phyloP scores from a whole-genome alignment of 2,113 vertebrate genomes.

The Salvelinus fontinalis region DNA sequence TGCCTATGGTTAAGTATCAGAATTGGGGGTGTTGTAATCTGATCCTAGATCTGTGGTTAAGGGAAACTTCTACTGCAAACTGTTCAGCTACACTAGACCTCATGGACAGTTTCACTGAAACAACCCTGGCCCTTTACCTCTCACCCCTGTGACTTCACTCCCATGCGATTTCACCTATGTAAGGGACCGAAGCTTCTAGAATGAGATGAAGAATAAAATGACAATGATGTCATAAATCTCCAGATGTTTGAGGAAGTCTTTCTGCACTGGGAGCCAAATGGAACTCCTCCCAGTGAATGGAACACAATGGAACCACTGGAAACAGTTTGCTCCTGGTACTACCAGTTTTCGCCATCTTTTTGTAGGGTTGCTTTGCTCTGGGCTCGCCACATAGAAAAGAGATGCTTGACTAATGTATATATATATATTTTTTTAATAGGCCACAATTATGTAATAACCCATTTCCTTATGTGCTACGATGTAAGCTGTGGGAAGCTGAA shows the following conservation, averaged over 20 bases:
- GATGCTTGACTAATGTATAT: constrained; percentile 8
- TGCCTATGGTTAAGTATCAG: background rate
- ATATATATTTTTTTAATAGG: no score
- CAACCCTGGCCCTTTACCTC: constrained; percentile 17
- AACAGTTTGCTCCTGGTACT: constrained; percentile 52
- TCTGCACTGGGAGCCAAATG: constrained; percentile 6
- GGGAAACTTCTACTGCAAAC: constrained; percentile 20
- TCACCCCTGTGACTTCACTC: constrained; percentile 14
- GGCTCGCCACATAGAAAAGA: background rate
- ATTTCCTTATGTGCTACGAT: constrained; percentile 19
- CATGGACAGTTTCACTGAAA: constrained; percentile 36
- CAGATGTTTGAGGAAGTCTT: background rate
- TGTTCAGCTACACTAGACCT: constrained; percentile 20
- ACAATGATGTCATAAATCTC: constrained; percentile 16
- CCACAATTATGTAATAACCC: constrained; percentile 20
- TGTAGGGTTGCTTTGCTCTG: constrained; percentile 4
- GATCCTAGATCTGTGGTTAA: constrained; percentile 9
- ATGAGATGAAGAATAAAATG: constrained; percentile 18
- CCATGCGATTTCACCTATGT: background rate
- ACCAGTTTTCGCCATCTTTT: constrained; percentile 25
- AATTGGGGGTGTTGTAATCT: constrained; percentile 6
- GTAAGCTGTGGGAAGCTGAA: background rate
- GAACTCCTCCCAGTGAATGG: constrained; percentile 25
- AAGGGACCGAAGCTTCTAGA: background rate
- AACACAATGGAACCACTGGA: constrained; percentile 41